These are phyloP conservation scores for Morone saxatilis DNA, from an alignment of 2,113 vertebrate genomes.

Conservation along the genomic window DNA sequence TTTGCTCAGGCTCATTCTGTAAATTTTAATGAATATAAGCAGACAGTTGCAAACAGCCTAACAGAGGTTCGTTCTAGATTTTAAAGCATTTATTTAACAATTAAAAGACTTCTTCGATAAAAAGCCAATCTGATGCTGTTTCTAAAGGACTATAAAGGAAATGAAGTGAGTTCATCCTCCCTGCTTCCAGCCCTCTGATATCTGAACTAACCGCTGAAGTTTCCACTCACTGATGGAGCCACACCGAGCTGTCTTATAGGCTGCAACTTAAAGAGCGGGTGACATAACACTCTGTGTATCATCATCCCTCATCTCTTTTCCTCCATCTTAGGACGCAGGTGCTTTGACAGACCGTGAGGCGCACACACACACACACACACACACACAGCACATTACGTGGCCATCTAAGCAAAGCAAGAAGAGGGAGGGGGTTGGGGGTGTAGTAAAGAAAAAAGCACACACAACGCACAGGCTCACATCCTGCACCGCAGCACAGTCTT, in stretches of 20 bases:
- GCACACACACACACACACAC: constrained; percentile 31
- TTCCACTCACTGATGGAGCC: background rate
- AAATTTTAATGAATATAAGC: background rate
- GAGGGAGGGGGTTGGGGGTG: background rate
- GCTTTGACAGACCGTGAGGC: constrained; percentile 77
- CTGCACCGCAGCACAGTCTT: constrained; percentile 22
- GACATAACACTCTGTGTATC: constrained; percentile 66
- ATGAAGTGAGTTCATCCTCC: too few relatives aligned
- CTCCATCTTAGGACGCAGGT: constrained; percentile 88
- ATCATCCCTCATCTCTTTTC: constrained; percentile 79
- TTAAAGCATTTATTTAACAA: too few relatives aligned
- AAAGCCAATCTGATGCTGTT: too few relatives aligned
- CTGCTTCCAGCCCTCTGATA: background rate
- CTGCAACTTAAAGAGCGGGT: constrained; percentile 51
- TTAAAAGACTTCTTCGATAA: background rate
- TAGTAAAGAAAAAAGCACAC: constrained; percentile 8
- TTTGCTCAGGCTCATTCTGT: background rate
- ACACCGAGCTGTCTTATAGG: background rate
- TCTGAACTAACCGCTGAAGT: constrained; percentile 20
- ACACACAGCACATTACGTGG: constrained; percentile 71
- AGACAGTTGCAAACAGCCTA: background rate
- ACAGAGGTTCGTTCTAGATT: background rate
- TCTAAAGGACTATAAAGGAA: too few relatives aligned
- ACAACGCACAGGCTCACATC: constrained; percentile 30
- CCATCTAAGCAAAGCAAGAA: constrained; percentile 68